Base-by-base conservation (phyloP, 1,140 invertebrate species). In the Aphelinus certus region DNA sequence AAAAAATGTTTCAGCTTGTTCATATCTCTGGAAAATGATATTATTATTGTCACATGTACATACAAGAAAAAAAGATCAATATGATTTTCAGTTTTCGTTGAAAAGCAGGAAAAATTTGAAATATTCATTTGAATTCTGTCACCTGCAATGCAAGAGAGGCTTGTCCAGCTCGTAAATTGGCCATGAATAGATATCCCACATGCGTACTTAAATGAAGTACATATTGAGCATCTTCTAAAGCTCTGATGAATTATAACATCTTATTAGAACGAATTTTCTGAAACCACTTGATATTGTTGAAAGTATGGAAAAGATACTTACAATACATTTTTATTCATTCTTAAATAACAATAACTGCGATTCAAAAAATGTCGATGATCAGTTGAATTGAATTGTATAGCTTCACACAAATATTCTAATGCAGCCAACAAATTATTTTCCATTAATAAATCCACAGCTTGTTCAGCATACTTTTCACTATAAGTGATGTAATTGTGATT, bases 291-390 rank as follows among this genome's bases (percentile, higher is more conserved):
- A 26, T n/a, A 10, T 49, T n/a, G n/a, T n/a, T n/a, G 10, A 2
- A 4, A 63, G 2, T 7, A 63, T 0, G 51, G 46, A 63, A 48
- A 9, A n/a, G 57, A 47, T 48, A 68, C 55, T n/a, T 68, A 58
- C 55, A 48, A 58, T 4, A 1, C 9, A 68, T 3, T 2, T 61
- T 53, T 43, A 2, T 53, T 51, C 26, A 51, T 43, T 70, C 9
- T 60, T 45, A 70, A 61, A 70, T 53, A 51, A 51, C 57, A 70
- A 70, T 70, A 70, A 43, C 46, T 53, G 7, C 66, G 66, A 48
- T 69, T 69, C n/a, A 69, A 69, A 48, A 58, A 69, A 58, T 69
- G 66, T 3, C 66, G 55, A n/a, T 69, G 5, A 47, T 69, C 66
- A 58, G 43, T n/a, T 7, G 5, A 55, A 69, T 69, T 58, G 5